Evolutionary conservation across 2,113 vertebrate species (phyloP), one percentile per base, ranked within the genome.

Genomic region (Cyanoderma ruficeps): DNA sequence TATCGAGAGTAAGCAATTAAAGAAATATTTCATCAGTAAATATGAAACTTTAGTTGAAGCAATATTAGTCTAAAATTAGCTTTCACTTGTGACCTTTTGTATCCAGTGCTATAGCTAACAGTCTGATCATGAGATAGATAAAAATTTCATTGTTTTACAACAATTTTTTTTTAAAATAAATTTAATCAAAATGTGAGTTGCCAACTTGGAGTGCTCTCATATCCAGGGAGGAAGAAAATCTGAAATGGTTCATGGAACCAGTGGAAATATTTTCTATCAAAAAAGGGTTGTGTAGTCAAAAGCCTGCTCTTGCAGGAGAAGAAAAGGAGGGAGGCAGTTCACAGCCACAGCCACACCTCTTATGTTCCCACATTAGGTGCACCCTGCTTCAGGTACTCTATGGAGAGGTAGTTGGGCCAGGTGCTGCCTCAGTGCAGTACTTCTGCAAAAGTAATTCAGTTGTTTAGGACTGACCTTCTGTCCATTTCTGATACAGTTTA

Each of bases 31-130:
- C 80, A 64, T n/a, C 3, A 6, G 76, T 87, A 90, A 94, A 94
- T 37, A 82, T n/a, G 83, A 92, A 63, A 90, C 60, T 94, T 96
- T 44, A 93, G 69, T 63, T 93, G 42, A 89, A 96, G 33, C 30
- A 59, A 93, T 68, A 64, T 83, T 87, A 87, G 76, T 52, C 50
- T 81, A 84, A 92, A 93, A 87, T 52, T 90, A 27, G 83, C 46
- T 75, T 93, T 93, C 83, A 67, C 68, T 81, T 67, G 33, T 95
- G 96, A 92, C 90, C 89, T 96, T 94, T 95, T 70, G 15, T 83
- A 68, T 67, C 64, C 19, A 65, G 44, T 55, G 42, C 37, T 88
- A 31, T 44, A 83, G 76, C 63, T 88, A 89, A 65, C 57, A 59
- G 41, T 83, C 31, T 77, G 59, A 61, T 77, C 50, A 55, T 83